A percentile compares a stretch with the other conserved stretches of the same genome.
These are phyloP conservation scores for Schizothorax lantsangensis DNA, from an alignment of 2,797 vertebrate species.

Conservation along the genomic window DNA sequence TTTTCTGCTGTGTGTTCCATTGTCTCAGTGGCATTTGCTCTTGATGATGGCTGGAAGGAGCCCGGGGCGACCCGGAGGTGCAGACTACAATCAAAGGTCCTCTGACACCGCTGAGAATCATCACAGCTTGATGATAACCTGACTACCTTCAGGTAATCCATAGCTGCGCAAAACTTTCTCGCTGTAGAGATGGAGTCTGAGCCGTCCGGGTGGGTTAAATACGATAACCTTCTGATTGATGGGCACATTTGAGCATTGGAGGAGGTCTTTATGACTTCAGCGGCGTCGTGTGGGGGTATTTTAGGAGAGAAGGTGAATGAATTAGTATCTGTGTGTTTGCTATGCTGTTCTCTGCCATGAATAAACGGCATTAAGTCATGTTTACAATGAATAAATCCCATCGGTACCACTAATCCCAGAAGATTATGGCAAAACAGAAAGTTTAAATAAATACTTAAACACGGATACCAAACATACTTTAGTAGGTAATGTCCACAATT, in stretches of 20 bases:
- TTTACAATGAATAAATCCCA: not conserved
- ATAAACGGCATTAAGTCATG: not conserved
- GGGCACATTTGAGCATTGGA: constrained; percentile 35
- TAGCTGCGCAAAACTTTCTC: constrained; percentile 52
- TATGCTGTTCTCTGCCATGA: not conserved
- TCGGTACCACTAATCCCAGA: not conserved
- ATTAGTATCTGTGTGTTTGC: constrained; percentile 6
- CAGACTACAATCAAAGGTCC: constrained; percentile 81
- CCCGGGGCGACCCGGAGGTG: constrained; percentile 70
- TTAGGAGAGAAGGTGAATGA: not conserved
- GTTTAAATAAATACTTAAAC: not conserved
- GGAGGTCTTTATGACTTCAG: constrained; percentile 28
- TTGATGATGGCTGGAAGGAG: constrained; percentile 60
- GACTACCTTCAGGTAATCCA: constrained; percentile 65
- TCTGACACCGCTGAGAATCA: constrained; percentile 65
- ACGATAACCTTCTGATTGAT: constrained; percentile 57
- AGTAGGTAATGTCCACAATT: not conserved
- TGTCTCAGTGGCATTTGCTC: constrained; percentile 73
- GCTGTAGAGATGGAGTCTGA: constrained; percentile 44
- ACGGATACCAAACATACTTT: not conserved
- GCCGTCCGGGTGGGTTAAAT: constrained; percentile 60
- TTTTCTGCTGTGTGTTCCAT: constrained; percentile 56
- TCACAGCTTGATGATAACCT: constrained; percentile 70
- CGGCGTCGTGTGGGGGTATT: not conserved
- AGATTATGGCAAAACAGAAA: not conserved